Base-by-base conservation (phyloP, 2,113 vertebrate genomes). In the Amazona vittata region DNA sequence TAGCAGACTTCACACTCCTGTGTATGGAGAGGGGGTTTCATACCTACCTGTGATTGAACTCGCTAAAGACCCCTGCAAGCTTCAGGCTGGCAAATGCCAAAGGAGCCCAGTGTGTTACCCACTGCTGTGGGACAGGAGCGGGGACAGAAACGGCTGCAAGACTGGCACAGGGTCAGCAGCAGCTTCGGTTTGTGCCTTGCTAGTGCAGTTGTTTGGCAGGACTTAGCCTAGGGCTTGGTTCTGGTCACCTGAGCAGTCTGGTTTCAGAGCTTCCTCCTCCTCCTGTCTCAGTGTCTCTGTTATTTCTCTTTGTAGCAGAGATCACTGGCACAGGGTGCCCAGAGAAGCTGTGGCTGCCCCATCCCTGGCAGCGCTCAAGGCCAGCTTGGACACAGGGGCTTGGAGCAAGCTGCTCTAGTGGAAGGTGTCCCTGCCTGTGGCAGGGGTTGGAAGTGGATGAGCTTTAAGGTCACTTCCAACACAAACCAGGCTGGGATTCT, bases 21-120 rank as follows among this genome's bases (percentile, higher is more conserved):
- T 47, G 31, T 69, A n/a, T 0, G 0, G n/a, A 35, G 62, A 60
- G 6, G 21, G 35, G 18, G 41, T 68, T 78, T 31, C 19, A 1
- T 46, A 8, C 31, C 44, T 50, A 31, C 28, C 26, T 2, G 1
- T 24, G 37, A 12, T 0, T 31, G 10, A 50, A 41, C 20, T 74
- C 5, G 1, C 71, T 57, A 5, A 67, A 55, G 50, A 83, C 7
- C 35, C 28, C 13, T 24, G 15, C 22, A 41, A 29, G 46, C 17
- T 3, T 62, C 24, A 26, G 41, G 24, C 24, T 39, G 53, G 37
- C 43, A 43, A 43, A 41, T 0, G 1, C 33, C 3, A 1, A 50
- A 44, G 10, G 39, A 31, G 29, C 33, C 41, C 9, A 22, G 10
- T 31, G 43, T 5, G 9, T 37, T 28, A 8, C 16, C 26, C 5